Evolutionary conservation across 2,113 vertebrate genomes (phyloP).

Genomic region (Drymodes brunneopygia): DNA sequence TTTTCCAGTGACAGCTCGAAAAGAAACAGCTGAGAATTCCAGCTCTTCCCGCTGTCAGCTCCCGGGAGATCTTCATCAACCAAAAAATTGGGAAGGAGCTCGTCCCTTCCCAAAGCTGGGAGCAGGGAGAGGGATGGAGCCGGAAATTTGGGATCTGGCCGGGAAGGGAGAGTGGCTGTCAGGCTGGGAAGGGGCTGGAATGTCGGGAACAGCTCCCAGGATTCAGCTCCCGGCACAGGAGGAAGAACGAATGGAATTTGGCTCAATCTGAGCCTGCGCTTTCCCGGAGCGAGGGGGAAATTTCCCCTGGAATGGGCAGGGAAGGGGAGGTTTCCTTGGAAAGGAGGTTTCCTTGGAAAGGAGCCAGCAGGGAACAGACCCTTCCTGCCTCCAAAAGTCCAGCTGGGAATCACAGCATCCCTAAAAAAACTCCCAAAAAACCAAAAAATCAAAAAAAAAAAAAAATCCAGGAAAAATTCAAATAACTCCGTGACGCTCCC

Average conservation of each 20-base stretch:
- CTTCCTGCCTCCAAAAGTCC: background rate
- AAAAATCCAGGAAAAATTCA: background rate
- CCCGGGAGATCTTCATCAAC: slow-evolving; percentile 71
- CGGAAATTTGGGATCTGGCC: too few species aligned
- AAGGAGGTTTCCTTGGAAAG: too few species aligned
- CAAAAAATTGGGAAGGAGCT: too few species aligned
- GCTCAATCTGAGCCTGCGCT: too few species aligned
- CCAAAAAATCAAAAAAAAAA: background rate
- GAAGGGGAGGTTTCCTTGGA: too few species aligned
- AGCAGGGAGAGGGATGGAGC: slow-evolving; percentile 30
- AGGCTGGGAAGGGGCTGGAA: background rate
- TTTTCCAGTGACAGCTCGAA: slow-evolving; percentile 68
- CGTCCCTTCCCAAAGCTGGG: slow-evolving; percentile 33
- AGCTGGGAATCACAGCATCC: background rate
- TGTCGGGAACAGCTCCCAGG: too few species aligned
- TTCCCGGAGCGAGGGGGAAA: too few species aligned
- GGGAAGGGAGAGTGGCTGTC: slow-evolving; percentile 40
- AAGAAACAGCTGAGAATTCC: slow-evolving; percentile 73
- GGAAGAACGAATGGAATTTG: too few species aligned
- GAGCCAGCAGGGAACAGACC: too few species aligned
- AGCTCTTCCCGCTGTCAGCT: slow-evolving; percentile 68
- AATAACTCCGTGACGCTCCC: background rate
- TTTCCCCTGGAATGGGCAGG: too few species aligned
- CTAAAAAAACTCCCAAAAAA: background rate
- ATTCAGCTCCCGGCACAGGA: too few species aligned